A percentile compares a stretch with the other conserved stretches of the same genome.
Evolutionary conservation across 2,888 invertebrate species (phyloP).

Genomic region (Tethea ocularis): DNA sequence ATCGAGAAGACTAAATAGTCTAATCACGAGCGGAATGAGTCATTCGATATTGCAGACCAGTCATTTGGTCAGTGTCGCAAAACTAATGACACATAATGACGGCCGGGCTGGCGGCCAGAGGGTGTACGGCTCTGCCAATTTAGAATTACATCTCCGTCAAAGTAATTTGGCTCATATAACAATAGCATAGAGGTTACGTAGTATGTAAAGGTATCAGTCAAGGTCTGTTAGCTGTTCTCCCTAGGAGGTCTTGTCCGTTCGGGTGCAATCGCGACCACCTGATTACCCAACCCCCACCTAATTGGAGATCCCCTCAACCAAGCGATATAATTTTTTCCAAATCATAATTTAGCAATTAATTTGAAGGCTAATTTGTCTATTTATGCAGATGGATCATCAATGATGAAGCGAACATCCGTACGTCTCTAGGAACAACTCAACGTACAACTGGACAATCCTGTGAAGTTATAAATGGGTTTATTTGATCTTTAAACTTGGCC

Average conservation of each 20-base stretch:
- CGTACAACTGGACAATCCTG: neutral
- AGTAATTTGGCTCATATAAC: conserved; percentile 50
- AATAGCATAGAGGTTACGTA: conserved; percentile 29
- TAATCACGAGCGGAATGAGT: conserved; percentile 79
- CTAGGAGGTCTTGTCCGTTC: conserved; percentile 64
- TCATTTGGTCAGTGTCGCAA: conserved; percentile 84
- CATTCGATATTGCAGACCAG: conserved; percentile 80
- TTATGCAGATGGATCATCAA: too few relatives aligned
- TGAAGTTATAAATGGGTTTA: neutral
- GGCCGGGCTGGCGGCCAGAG: conserved; percentile 67
- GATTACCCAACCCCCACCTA: conserved; percentile 66
- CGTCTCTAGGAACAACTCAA: too few relatives aligned
- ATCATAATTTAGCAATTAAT: neutral
- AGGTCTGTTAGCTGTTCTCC: conserved; percentile 74
- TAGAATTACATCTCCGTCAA: conserved; percentile 29
- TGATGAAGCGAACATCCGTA: too few relatives aligned
- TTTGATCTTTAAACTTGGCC: conserved; percentile 1
- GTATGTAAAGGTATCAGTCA: conserved; percentile 57
- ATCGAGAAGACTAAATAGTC: conserved; percentile 70
- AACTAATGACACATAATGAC: conserved; percentile 84
- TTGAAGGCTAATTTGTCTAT: too few relatives aligned
- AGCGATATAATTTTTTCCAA: conserved; percentile 35
- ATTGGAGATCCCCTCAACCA: conserved; percentile 60
- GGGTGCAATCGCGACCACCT: conserved; percentile 67
- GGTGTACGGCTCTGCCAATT: conserved; percentile 46